These are phyloP conservation scores for Agonum fuliginosum DNA, from an alignment of 2,888 invertebrate species.

Conservation along the genomic window DNA sequence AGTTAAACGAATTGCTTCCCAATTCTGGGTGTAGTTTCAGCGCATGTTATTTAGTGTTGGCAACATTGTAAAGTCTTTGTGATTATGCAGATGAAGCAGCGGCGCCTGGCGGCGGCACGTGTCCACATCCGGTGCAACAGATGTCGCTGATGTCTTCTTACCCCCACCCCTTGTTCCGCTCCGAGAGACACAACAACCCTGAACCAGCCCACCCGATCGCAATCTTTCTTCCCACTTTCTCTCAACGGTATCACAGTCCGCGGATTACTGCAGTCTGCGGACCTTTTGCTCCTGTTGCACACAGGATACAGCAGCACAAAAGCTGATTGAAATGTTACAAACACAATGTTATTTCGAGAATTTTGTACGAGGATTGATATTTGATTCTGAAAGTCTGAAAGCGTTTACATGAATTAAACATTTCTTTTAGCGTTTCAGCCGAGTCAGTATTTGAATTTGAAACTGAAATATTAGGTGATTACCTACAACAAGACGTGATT, in stretches of 20 bases:
- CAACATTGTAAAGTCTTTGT: neutral
- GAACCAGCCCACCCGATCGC: neutral
- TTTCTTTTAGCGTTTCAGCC: too few relatives aligned
- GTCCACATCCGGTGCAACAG: slow-evolving; percentile 50
- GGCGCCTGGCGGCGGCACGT: slow-evolving; percentile 40
- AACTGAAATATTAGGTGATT: too few relatives aligned
- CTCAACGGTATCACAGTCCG: neutral
- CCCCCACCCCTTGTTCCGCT: slow-evolving; percentile 23
- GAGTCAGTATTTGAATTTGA: too few relatives aligned
- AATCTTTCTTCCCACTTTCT: slow-evolving; percentile 1
- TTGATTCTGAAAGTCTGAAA: too few relatives aligned
- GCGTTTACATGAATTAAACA: too few relatives aligned
- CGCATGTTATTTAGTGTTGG: neutral
- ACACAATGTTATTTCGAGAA: too few relatives aligned
- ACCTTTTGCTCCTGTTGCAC: neutral
- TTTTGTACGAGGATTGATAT: too few relatives aligned
- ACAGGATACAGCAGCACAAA: too few relatives aligned
- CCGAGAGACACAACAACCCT: slow-evolving; percentile 35
- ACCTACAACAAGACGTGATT: too few relatives aligned
- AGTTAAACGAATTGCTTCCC: too few relatives aligned
- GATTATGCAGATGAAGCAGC: slow-evolving; percentile 48
- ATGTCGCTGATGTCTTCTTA: slow-evolving; percentile 43
- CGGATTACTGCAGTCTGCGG: neutral
- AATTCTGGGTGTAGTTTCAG: too few relatives aligned
- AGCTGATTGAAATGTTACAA: too few relatives aligned